phyloP scores from a whole-genome alignment of 2,113 vertebrate genomes.

The Hystrix cristata region DNA sequence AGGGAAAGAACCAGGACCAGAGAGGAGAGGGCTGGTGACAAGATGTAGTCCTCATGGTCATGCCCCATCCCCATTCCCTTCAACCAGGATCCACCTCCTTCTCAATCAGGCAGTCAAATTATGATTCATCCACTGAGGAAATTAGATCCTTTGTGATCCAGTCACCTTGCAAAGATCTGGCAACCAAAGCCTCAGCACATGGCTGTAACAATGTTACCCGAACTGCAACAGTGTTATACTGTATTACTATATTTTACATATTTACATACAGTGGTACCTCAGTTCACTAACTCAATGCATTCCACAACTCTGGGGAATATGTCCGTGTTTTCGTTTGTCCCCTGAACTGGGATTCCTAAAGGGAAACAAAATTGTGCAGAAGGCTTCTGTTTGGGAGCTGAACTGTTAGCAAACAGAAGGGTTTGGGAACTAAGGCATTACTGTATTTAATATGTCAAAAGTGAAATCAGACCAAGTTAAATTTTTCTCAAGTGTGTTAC shows the following conservation, averaged over 20 bases:
- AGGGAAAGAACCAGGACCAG: not conserved
- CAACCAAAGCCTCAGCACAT: not conserved
- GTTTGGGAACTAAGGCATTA: too few species aligned
- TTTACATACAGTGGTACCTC: not conserved
- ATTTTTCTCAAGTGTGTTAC: not conserved
- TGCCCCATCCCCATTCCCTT: too few species aligned
- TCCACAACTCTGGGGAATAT: too few species aligned
- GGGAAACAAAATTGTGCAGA: too few species aligned
- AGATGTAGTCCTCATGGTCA: not conserved
- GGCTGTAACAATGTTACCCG: too few species aligned
- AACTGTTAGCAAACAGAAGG: too few species aligned
- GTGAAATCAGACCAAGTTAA: not conserved
- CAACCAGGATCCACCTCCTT: not conserved
- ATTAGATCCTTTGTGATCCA: not conserved
- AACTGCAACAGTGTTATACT: not conserved
- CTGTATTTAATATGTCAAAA: not conserved
- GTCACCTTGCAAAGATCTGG: not conserved
- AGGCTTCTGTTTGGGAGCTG: too few species aligned
- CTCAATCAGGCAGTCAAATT: not conserved
- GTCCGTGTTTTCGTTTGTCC: too few species aligned
- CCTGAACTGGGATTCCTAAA: too few species aligned
- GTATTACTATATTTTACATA: not conserved
- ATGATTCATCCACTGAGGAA: not conserved
- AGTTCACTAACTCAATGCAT: too few species aligned
- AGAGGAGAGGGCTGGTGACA: not conserved